Conservation (phyloP, 2,888 invertebrate species). For the Drepana falcataria region DNA sequence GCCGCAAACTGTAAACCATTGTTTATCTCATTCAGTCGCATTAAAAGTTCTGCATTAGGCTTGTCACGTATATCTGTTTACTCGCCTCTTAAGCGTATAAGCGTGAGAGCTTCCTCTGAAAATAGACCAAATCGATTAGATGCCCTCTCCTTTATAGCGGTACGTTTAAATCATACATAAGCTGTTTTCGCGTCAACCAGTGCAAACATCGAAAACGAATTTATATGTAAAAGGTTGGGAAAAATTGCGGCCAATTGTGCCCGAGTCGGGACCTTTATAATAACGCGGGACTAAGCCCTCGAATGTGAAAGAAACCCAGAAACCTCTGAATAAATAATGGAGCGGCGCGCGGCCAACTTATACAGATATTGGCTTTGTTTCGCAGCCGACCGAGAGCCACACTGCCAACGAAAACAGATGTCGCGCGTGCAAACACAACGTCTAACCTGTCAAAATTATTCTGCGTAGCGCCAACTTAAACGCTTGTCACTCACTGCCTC, state of each 20-base stretch:
- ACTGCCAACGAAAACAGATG: slow-evolving; percentile 58
- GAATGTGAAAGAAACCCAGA: slow-evolving; percentile 51
- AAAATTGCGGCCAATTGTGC: slow-evolving; percentile 42
- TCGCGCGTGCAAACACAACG: slow-evolving; percentile 23
- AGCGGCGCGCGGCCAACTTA: slow-evolving; percentile 47
- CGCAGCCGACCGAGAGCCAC: slow-evolving; percentile 28
- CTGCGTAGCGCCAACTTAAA: too few species aligned
- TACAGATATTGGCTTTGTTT: slow-evolving; percentile 66
- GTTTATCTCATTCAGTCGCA: too few species aligned
- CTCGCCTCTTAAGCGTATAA: background rate
- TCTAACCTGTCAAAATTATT: background rate
- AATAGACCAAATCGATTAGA: background rate
- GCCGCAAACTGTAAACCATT: too few species aligned
- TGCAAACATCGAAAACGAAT: slow-evolving; percentile 24
- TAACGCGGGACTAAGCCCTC: slow-evolving; percentile 34
- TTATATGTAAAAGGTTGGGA: slow-evolving; percentile 23
- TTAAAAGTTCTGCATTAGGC: too few species aligned
- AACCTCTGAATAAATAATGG: slow-evolving; percentile 64
- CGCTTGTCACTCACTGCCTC: too few species aligned
- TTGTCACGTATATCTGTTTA: too few species aligned
- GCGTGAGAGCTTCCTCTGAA: background rate
- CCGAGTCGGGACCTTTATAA: slow-evolving; percentile 31
- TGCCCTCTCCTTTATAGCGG: background rate
- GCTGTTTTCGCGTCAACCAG: slow-evolving; percentile 10
- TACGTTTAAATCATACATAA: slow-evolving; percentile 1